Evolutionary conservation across 1,140 invertebrate genomes (phyloP).

Genomic region (Penaeus japonicus): DNA sequence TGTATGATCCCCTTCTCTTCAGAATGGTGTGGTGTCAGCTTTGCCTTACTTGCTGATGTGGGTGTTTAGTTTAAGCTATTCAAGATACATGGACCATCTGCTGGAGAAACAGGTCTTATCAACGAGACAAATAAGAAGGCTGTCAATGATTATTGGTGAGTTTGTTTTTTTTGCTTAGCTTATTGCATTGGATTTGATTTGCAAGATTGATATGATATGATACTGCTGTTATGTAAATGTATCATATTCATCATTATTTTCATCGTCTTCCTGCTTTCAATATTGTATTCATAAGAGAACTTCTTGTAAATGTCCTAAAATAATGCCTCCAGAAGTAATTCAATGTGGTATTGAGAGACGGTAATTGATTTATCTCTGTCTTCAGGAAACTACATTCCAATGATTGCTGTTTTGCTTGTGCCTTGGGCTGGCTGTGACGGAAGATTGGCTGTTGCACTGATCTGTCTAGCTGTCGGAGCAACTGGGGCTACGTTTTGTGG

Average conservation of each 20-base stretch:
- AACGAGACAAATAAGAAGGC: constrained; percentile 9
- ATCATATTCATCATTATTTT: no score
- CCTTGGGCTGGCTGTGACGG: constrained; percentile 41
- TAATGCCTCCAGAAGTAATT: no score
- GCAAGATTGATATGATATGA: no score
- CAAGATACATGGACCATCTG: constrained; percentile 26
- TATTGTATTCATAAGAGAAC: no score
- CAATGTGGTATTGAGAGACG: no score
- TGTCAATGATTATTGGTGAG: constrained; percentile 40
- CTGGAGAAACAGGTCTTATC: constrained; percentile 10
- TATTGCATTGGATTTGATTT: no score
- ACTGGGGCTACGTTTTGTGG: constrained; percentile 34
- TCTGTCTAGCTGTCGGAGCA: constrained; percentile 31
- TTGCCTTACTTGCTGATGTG: constrained; percentile 67
- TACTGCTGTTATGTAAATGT: no score
- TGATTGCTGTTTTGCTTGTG: constrained; percentile 24
- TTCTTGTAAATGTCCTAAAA: no score
- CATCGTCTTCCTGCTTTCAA: no score
- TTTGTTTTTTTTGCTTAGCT: background rate
- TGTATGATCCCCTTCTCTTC: constrained; percentile 39
- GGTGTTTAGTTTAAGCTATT: constrained; percentile 42
- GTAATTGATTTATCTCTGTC: background rate
- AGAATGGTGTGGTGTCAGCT: constrained; percentile 70
- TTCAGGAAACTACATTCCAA: constrained; percentile 40
- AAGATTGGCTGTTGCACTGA: constrained; percentile 19